These are phyloP conservation scores for Eustalomyia histrio DNA, from an alignment of 2,888 invertebrate genomes.

Conservation along the genomic window DNA sequence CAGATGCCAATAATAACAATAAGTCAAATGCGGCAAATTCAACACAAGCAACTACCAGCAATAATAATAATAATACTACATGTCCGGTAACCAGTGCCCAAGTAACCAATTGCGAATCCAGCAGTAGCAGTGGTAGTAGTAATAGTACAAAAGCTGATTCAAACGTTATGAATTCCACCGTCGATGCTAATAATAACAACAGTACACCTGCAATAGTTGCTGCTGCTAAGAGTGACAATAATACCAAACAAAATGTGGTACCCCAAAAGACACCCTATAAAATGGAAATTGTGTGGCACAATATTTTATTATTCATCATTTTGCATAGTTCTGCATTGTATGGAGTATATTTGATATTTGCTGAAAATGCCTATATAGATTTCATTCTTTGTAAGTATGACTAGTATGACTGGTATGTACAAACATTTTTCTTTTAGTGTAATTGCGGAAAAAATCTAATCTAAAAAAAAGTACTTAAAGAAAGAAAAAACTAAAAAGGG, in stretches of 20 bases:
- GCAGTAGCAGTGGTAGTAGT: too few relatives aligned
- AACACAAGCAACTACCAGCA: slow-evolving; percentile 27
- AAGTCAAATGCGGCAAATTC: slow-evolving; percentile 63
- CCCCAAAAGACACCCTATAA: slow-evolving; percentile 70
- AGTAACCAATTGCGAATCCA: slow-evolving; percentile 13
- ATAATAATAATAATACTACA: slow-evolving; percentile 30
- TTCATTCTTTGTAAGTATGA: slow-evolving; percentile 80
- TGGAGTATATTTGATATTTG: slow-evolving; percentile 81
- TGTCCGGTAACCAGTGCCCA: not conserved
- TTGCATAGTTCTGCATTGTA: slow-evolving; percentile 85
- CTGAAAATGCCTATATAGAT: slow-evolving; percentile 74
- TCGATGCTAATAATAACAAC: slow-evolving; percentile 29
- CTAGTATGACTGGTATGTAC: not conserved
- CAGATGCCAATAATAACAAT: slow-evolving; percentile 72
- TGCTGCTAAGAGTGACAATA: slow-evolving; percentile 14
- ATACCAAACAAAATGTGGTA: slow-evolving; percentile 37
- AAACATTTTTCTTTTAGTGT: not conserved
- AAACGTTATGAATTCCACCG: slow-evolving; percentile 43
- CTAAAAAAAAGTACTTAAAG: too few relatives aligned
- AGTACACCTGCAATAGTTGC: not conserved
- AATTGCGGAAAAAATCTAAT: not conserved
- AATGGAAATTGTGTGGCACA: slow-evolving; percentile 89
- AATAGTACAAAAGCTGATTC: slow-evolving; percentile 64
- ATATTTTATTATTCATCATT: slow-evolving; percentile 86
- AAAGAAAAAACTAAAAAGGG: too few relatives aligned